phyloP scores from a whole-genome alignment of 92 coral and sea anemone genomes.

The Heliopora coerulea region DNA sequence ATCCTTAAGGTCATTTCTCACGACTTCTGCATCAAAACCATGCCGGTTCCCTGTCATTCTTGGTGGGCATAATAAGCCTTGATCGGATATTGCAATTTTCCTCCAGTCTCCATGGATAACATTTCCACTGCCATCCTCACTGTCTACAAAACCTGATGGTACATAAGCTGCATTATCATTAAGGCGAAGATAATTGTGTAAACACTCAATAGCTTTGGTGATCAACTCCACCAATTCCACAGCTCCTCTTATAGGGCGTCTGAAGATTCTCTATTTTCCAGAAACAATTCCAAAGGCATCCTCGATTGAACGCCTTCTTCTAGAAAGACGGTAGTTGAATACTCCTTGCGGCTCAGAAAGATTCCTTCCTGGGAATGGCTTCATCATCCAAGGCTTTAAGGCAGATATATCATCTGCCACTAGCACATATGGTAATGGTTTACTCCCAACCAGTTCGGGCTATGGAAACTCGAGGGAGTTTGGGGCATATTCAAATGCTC shows the following conservation, averaged over 20 bases:
- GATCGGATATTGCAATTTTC: too few relatives aligned
- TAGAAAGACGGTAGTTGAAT: slow-evolving; percentile 39
- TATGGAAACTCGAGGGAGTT: slow-evolving; percentile 8
- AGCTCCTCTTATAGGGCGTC: slow-evolving; percentile 40
- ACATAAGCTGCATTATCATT: slow-evolving; percentile 37
- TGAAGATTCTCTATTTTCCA: slow-evolving; percentile 42
- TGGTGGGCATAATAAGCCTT: too few relatives aligned
- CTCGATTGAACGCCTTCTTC: slow-evolving; percentile 36
- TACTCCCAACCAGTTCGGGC: slow-evolving; percentile 28
- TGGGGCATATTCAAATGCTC: slow-evolving; percentile 14
- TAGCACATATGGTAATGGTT: slow-evolving; percentile 33
- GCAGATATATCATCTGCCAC: slow-evolving; percentile 33
- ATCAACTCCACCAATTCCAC: slow-evolving; percentile 31
- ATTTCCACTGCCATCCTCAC: slow-evolving; percentile 17
- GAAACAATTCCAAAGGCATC: slow-evolving; percentile 43
- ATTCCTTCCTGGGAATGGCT: slow-evolving; percentile 31
- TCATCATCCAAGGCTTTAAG: slow-evolving; percentile 41
- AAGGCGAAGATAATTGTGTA: slow-evolving; percentile 22
- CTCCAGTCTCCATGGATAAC: slow-evolving; percentile 35
- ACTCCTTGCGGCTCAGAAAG: slow-evolving; percentile 12
- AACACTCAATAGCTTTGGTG: slow-evolving; percentile 34
- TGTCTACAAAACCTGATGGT: slow-evolving; percentile 39
- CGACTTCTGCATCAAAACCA: too few relatives aligned
- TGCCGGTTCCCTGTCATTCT: too few relatives aligned
- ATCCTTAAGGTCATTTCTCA: too few relatives aligned